Percentiles rank a stretch among this genome's conserved stretches.
phyloP scores from a whole-genome alignment of 2,888 invertebrate species.

The Didymodactylos carnosus region DNA sequence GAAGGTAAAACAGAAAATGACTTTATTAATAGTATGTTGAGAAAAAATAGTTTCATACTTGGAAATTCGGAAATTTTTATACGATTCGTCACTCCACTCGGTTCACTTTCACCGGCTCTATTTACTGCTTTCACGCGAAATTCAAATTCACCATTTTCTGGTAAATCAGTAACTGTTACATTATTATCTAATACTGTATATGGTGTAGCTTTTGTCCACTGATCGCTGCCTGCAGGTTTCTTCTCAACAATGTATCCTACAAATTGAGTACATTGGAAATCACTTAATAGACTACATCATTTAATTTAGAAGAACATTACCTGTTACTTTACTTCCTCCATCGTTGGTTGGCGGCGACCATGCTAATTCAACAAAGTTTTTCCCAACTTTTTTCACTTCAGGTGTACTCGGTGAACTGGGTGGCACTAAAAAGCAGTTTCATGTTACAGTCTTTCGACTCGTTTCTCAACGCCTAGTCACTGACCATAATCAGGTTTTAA shows the following conservation, averaged over 20 bases:
- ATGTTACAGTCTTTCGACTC: neutral
- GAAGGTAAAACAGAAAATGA: conserved; percentile 15
- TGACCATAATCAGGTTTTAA: conserved; percentile 53
- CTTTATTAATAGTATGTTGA: neutral
- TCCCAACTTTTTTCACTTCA: conserved; percentile 70
- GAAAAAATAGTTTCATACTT: conserved; percentile 20
- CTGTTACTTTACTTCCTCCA: conserved; percentile 45
- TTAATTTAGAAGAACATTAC: conserved; percentile 3
- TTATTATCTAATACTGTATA: conserved; percentile 68
- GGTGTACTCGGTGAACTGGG: conserved; percentile 79
- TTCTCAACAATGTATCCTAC: conserved; percentile 73
- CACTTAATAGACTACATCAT: neutral
- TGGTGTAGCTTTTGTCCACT: conserved; percentile 85
- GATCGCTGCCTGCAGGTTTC: conserved; percentile 49
- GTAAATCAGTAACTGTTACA: conserved; percentile 65
- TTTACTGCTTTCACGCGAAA: conserved; percentile 86
- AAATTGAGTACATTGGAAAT: conserved; percentile 49
- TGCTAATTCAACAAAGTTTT: conserved; percentile 56
- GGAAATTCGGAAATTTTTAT: conserved; percentile 50
- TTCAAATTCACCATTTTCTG: conserved; percentile 76
- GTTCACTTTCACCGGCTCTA: conserved; percentile 78
- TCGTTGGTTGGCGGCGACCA: conserved; percentile 81
- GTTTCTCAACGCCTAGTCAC: too few relatives aligned
- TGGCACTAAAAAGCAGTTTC: conserved; percentile 36
- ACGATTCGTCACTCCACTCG: conserved; percentile 73